Evolutionary conservation across 2,113 vertebrate genomes (phyloP).

Genomic region (Nerophis ophidion): DNA sequence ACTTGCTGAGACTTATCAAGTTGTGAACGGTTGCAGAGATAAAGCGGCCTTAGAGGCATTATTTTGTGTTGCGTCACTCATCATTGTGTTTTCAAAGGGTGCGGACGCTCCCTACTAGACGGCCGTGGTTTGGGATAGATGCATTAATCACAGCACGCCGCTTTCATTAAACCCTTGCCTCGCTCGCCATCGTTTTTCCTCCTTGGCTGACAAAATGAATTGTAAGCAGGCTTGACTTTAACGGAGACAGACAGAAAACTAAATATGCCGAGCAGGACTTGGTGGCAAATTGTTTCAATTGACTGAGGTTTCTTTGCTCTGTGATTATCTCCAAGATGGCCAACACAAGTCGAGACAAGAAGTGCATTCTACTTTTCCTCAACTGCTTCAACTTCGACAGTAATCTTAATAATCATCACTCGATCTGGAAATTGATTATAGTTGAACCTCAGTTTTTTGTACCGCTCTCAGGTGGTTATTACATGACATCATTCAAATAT

Average conservation of each 20-base stretch:
- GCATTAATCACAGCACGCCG: constrained; percentile 54
- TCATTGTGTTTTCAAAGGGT: constrained; percentile 36
- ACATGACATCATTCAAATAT: too few species aligned
- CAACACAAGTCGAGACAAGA: neutral
- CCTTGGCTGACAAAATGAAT: neutral
- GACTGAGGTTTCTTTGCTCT: neutral
- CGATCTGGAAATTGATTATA: too few species aligned
- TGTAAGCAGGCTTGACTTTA: neutral
- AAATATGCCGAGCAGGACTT: neutral
- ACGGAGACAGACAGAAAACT: neutral
- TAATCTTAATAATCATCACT: too few species aligned
- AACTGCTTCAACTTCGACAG: too few species aligned
- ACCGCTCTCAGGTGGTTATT: too few species aligned
- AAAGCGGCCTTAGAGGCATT: constrained; percentile 10
- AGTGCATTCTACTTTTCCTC: too few species aligned
- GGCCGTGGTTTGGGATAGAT: constrained; percentile 57
- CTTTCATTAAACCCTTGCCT: constrained; percentile 52
- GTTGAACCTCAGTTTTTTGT: too few species aligned
- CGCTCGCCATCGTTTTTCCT: neutral
- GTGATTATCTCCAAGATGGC: neutral
- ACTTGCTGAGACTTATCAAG: neutral
- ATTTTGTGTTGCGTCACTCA: constrained; percentile 36
- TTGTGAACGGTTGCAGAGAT: neutral
- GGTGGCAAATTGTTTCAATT: neutral
- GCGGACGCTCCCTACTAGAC: constrained; percentile 26